Evolutionary conservation across 1,140 invertebrate species (phyloP).

Genomic region (Lucilia sericata): DNA sequence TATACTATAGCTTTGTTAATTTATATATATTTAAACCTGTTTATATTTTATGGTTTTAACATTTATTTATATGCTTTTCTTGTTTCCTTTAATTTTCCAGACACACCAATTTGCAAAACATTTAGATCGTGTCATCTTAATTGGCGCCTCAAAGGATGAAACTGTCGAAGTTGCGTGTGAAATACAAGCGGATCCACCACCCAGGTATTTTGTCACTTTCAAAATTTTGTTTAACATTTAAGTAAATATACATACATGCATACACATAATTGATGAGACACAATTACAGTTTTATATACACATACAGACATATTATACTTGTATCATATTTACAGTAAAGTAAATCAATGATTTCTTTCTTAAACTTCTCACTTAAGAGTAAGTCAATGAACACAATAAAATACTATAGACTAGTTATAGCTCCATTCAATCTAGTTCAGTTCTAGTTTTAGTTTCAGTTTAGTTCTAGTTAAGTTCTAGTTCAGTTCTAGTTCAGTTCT

Average conservation of each 20-base stretch:
- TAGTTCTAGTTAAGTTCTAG: too few relatives aligned
- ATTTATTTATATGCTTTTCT: slow-evolving; percentile 24
- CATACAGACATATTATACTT: neutral
- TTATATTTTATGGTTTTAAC: slow-evolving; percentile 19
- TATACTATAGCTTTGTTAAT: neutral
- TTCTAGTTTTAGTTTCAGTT: too few relatives aligned
- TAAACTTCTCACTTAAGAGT: too few relatives aligned
- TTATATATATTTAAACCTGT: neutral
- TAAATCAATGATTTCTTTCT: too few relatives aligned
- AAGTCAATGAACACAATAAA: too few relatives aligned
- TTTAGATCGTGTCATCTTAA: slow-evolving; percentile 79
- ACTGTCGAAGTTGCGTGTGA: slow-evolving; percentile 85
- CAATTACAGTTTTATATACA: too few relatives aligned
- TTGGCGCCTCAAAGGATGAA: slow-evolving; percentile 86
- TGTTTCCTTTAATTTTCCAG: slow-evolving; percentile 69
- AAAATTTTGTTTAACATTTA: neutral
- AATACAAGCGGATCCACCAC: slow-evolving; percentile 86
- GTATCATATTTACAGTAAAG: neutral
- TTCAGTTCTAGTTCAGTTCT: too few relatives aligned
- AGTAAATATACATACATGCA: neutral
- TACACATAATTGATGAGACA: too few relatives aligned
- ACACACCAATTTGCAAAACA: slow-evolving; percentile 83
- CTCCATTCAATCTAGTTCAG: too few relatives aligned
- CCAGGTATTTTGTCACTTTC: slow-evolving; percentile 1
- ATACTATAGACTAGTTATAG: too few relatives aligned